A percentile compares a stretch with the other conserved stretches of the same genome.
These are phyloP conservation scores for Prunella strophiata DNA, from an alignment of 2,797 vertebrate genomes.

Conservation along the genomic window DNA sequence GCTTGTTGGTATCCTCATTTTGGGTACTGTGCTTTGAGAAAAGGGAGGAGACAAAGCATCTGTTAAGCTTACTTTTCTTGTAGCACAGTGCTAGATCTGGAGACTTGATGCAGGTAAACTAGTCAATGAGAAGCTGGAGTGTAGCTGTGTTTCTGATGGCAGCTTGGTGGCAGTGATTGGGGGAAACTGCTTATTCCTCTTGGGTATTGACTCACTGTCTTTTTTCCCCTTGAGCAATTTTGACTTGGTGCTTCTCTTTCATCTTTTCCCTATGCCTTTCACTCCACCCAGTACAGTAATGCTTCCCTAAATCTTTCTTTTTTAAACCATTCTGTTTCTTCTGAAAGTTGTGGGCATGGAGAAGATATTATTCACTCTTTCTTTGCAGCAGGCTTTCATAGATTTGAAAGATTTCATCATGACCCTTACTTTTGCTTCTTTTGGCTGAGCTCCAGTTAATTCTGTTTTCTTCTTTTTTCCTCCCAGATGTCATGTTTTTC, in stretches of 20 bases:
- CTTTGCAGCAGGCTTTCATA: neutral
- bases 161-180: neutral
- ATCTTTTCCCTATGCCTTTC: slow-evolving; percentile 1
- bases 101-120: neutral
- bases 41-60: neutral
- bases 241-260: slow-evolving; percentile 27
- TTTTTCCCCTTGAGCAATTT: neutral
- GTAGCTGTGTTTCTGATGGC: neutral
- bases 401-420: neutral
- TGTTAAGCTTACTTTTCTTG: neutral
- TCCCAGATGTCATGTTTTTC: slow-evolving; percentile 52
- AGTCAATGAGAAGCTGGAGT: neutral
- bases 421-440: slow-evolving; percentile 31
- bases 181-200: neutral
- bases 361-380: neutral
- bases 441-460: slow-evolving; percentile 3
- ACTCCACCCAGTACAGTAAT: neutral
- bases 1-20: neutral
- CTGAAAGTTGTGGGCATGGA: neutral
- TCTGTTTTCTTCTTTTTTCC: neutral
- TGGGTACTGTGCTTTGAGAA: neutral
- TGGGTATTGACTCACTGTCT: neutral
- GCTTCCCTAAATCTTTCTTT: slow-evolving; percentile 8
- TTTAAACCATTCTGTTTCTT: neutral
- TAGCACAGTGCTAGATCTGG: neutral